Evolutionary conservation across 1,140 invertebrate genomes (phyloP).

Genomic region (Formica exsecta): DNA sequence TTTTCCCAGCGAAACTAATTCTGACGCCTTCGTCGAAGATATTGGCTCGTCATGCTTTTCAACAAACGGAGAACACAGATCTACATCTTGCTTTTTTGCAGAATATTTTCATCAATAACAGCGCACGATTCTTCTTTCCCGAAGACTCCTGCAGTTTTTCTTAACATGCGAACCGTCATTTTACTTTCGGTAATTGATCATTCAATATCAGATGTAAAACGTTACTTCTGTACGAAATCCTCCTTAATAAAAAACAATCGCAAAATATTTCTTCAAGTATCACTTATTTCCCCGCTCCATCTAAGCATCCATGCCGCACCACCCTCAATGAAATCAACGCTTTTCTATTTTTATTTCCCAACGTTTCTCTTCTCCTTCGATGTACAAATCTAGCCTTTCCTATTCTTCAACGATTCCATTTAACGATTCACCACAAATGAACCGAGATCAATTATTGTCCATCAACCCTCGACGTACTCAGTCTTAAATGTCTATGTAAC

Average conservation of each 20-base stretch:
- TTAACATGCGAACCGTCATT: not conserved
- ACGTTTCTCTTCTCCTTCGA: not conserved
- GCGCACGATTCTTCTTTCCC: too few relatives aligned
- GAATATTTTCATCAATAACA: not conserved
- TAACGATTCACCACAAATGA: not conserved
- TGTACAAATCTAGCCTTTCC: not conserved
- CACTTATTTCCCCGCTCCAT: not conserved
- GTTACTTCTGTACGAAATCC: not conserved
- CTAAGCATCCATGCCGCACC: not conserved
- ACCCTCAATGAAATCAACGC: not conserved
- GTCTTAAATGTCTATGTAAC: not conserved
- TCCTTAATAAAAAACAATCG: not conserved
- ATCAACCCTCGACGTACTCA: not conserved
- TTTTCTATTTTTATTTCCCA: not conserved
- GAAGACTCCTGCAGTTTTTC: not conserved
- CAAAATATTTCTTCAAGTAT: constrained; percentile 8
- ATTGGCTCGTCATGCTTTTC: not conserved
- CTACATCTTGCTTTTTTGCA: not conserved
- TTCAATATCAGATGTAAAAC: not conserved
- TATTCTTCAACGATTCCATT: not conserved
- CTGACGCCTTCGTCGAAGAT: not conserved
- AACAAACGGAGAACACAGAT: not conserved
- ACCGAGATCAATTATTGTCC: constrained; percentile 13
- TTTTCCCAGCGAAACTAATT: not conserved
- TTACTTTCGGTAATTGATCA: constrained; percentile 25